Evolutionary conservation across 2,113 vertebrate species (phyloP).

Genomic region (Eleginops maclovinus): DNA sequence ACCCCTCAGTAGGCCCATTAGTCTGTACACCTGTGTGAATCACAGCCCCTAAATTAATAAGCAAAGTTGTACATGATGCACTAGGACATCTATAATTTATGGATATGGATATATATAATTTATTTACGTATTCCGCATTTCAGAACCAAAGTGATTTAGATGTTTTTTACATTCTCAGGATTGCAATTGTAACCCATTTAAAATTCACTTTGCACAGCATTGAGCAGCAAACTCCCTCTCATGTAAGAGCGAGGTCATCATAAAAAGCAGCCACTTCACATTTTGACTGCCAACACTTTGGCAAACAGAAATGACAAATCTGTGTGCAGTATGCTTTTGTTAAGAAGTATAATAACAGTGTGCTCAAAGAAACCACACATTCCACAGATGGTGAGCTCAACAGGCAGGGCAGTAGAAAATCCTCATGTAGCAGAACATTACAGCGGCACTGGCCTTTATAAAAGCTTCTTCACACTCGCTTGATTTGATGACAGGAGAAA

Average conservation of each 20-base stretch:
- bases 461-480: constrained; percentile 8
- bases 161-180: constrained; percentile 29
- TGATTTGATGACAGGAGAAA: constrained; percentile 16
- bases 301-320: constrained; percentile 10
- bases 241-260: constrained; percentile 34
- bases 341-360: background rate
- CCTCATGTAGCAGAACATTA: constrained; percentile 21
- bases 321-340: background rate
- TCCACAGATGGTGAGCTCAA: constrained; percentile 42
- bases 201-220: constrained; percentile 40
- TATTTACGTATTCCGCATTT: constrained; percentile 50
- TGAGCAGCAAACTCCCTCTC: constrained; percentile 29
- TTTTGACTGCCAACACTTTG: constrained; percentile 5
- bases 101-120: no score
- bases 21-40: constrained; percentile 31
- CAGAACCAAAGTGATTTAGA: constrained; percentile 30
- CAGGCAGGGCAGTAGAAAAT: constrained; percentile 5
- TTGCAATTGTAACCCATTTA: constrained; percentile 27
- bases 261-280: constrained; percentile 19
- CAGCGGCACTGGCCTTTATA: constrained; percentile 15
- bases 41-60: constrained; percentile 59
- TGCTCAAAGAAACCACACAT: background rate
- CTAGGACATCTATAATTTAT: constrained; percentile 53
- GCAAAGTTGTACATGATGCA: constrained; percentile 48
- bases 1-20: constrained; percentile 39